Base-by-base conservation (phyloP, 1,140 invertebrate species). In the Euwallacea fornicatus region DNA sequence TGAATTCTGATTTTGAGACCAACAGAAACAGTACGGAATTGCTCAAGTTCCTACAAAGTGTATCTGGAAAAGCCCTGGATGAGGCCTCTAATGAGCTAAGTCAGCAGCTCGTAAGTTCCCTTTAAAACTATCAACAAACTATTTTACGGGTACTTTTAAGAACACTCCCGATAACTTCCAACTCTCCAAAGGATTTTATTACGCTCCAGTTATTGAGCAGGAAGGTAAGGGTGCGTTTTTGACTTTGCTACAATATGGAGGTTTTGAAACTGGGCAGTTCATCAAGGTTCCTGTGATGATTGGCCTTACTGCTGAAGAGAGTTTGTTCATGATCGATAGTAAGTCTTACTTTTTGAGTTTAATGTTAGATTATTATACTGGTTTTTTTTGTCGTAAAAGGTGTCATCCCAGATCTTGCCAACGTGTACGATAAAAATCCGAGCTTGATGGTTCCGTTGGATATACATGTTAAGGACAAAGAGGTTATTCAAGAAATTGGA, bases 171-270 rank as follows among this genome's bases (percentile, higher is more conserved):
- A 66, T 15, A 65, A 73, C 42, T 13, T 69, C 2, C 71, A 73
- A 16, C 62, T 75, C n/a, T 66, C 65, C 7, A 69, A 75, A 61
- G 74, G 74, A 7, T 75, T 75, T 59, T 75, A 65, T 43, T 75
- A 70, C 41, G 69, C 71, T 0, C 71, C 74, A 47, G 74, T 75
- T n/a, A 53, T 75, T 7, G 74, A 75, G 46, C 53, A 47, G 15
- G 64, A 73, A 61, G 56, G 63, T 41, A 65, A 69, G 42, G 50
- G 47, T 56, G 71, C 74, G 6, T 75, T 75, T 42, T 42, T 75
- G 7, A 75, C 74, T 2, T 21, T 69, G 54, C 8, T 33, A 8
- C 72, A 73, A 55, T 65, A 68, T 16, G 69, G 63, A 56, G 64
- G 16, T 42, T 69, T 68, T 42, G 59, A 65, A 60, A 65, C 42